A percentile compares a stretch with the other conserved stretches of the same genome.
These are phyloP conservation scores for Lasioglossum figueresi DNA, from an alignment of 2,888 invertebrate genomes.

Conservation along the genomic window DNA sequence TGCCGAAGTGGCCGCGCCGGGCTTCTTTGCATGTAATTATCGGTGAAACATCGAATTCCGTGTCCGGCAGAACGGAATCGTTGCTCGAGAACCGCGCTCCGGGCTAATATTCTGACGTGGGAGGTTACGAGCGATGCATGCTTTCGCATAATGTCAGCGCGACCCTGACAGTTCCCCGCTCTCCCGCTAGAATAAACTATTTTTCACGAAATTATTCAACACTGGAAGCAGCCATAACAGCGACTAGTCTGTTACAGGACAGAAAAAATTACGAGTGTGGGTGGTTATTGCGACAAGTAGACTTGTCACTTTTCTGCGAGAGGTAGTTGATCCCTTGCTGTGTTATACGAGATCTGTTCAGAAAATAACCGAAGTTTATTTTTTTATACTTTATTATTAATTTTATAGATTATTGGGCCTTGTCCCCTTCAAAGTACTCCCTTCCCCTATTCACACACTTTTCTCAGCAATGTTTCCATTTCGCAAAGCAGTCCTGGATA, in stretches of 20 bases:
- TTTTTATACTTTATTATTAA: no score
- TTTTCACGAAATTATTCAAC: neutral
- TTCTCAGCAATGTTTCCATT: no score
- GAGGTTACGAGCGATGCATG: conserved; percentile 11
- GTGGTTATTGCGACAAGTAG: neutral
- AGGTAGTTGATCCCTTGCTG: no score
- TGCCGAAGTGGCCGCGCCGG: conserved; percentile 52
- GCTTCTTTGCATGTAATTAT: conserved; percentile 61
- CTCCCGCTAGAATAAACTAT: neutral
- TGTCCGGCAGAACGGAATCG: conserved; percentile 32
- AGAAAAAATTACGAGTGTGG: neutral
- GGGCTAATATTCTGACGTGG: conserved; percentile 1
- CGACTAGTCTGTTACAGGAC: neutral
- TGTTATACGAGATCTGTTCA: no score
- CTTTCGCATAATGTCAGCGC: conserved; percentile 19
- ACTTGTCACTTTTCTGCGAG: neutral
- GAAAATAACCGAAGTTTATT: no score
- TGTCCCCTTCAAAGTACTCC: no score
- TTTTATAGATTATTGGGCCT: no score
- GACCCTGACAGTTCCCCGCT: neutral
- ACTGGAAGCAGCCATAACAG: neutral
- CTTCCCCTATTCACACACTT: no score
- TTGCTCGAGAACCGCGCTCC: neutral
- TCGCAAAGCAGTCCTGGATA: no score
- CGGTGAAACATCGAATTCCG: conserved; percentile 47